These are phyloP conservation scores for Parauchenoglanis punctatus DNA, from an alignment of 2,797 vertebrate species.

Conservation along the genomic window DNA sequence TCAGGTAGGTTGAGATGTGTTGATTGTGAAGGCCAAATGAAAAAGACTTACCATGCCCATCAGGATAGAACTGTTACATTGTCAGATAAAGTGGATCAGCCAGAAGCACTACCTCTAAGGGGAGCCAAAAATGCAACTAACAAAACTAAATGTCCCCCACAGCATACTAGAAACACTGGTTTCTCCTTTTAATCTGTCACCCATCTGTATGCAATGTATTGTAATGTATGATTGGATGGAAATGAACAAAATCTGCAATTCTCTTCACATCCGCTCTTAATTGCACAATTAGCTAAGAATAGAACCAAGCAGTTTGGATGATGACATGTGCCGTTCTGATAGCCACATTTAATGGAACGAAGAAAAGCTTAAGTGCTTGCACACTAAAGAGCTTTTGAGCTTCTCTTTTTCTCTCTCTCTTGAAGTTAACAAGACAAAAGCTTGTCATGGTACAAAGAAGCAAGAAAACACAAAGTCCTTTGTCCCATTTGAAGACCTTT, in stretches of 20 bases:
- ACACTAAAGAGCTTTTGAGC: constrained; percentile 4
- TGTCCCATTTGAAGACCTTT: neutral
- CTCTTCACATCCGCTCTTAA: neutral
- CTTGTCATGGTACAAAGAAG: neutral
- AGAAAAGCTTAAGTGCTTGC: constrained; percentile 21
- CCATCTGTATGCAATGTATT: neutral
- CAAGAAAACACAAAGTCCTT: neutral
- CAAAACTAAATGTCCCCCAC: neutral
- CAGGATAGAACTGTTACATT: neutral
- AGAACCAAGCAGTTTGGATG: constrained; percentile 34
- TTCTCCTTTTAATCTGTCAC: neutral
- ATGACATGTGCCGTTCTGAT: constrained; percentile 25
- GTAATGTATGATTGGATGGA: neutral
- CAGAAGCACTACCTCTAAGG: neutral
- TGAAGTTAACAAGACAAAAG: neutral
- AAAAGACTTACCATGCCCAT: neutral
- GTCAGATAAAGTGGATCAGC: neutral
- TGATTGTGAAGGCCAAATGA: neutral
- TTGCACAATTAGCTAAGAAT: constrained; percentile 24
- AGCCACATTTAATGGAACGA: constrained; percentile 34
- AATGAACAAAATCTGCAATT: neutral
- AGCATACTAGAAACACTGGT: neutral
- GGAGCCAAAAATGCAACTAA: neutral
- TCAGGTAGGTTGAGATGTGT: neutral
- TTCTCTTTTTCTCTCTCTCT: neutral